phyloP scores from a whole-genome alignment of 2,797 vertebrate species.

The Threskiornis aethiopicus region DNA sequence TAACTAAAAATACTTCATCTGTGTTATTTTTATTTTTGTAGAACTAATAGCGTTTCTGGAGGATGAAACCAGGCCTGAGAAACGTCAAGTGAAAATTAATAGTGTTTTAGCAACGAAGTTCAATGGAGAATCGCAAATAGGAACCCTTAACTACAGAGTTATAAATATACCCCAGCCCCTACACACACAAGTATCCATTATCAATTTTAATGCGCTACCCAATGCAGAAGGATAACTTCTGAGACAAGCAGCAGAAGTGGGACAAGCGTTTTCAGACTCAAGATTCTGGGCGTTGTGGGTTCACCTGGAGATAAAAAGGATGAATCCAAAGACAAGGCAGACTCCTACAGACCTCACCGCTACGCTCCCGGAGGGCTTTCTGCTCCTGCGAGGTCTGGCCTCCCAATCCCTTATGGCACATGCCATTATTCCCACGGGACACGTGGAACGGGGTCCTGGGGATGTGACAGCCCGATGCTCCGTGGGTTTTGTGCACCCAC shows the following conservation, averaged over 20 bases:
- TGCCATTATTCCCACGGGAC: background rate
- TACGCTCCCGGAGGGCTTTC: accelerated
- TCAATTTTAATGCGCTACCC: background rate
- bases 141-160: background rate
- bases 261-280: background rate
- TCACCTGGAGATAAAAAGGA: background rate
- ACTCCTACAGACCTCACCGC: background rate
- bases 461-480: accelerated
- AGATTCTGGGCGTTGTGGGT: background rate
- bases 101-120: background rate
- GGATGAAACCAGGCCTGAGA: background rate
- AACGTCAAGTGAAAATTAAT: background rate
- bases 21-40: background rate
- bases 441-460: background rate
- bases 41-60: background rate
- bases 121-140: background rate
- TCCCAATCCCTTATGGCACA: background rate
- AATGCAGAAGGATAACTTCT: background rate
- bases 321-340: background rate
- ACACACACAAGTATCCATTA: background rate
- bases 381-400: background rate
- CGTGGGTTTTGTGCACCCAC: background rate
- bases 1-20: background rate
- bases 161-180: background rate
- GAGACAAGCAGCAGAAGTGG: background rate